phyloP scores from a whole-genome alignment of 2,888 invertebrate genomes.

The Drosophila kanekoi region DNA sequence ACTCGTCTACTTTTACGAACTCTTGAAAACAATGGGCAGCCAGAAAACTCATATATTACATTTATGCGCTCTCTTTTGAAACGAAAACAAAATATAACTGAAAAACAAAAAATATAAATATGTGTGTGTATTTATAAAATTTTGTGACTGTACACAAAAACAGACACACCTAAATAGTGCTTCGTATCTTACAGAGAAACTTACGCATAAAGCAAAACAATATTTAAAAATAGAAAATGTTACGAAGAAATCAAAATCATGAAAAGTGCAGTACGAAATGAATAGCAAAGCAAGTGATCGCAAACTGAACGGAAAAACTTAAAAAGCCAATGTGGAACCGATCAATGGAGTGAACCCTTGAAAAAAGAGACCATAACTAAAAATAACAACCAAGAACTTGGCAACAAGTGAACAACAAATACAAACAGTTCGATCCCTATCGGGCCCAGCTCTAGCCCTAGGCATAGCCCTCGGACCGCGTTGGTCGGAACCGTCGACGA shows the following conservation, averaged over 20 bases:
- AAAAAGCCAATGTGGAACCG: slow-evolving; percentile 64
- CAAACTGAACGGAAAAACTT: slow-evolving; percentile 27
- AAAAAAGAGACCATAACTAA: slow-evolving; percentile 49
- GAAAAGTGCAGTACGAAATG: slow-evolving; percentile 67
- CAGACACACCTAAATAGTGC: slow-evolving; percentile 10
- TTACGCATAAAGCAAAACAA: slow-evolving; percentile 73
- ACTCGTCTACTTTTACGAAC: slow-evolving; percentile 24
- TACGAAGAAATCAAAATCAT: slow-evolving; percentile 65
- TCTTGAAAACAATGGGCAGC: slow-evolving; percentile 38
- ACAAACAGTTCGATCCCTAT: slow-evolving; percentile 2
- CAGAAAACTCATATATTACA: slow-evolving; percentile 80
- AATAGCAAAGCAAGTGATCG: slow-evolving; percentile 28
- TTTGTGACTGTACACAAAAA: slow-evolving; percentile 64
- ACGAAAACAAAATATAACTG: slow-evolving; percentile 20
- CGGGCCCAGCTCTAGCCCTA: slow-evolving; percentile 4
- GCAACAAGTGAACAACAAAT: slow-evolving; percentile 60
- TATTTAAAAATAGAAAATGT: slow-evolving; percentile 68
- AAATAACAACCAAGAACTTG: slow-evolving; percentile 63
- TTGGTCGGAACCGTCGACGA: slow-evolving; percentile 65
- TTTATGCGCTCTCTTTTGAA: slow-evolving; percentile 53
- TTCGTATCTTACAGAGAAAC: slow-evolving; percentile 55
- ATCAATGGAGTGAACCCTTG: slow-evolving; percentile 73
- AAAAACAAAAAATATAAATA: slow-evolving; percentile 35
- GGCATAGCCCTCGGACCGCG: slow-evolving; percentile 32
- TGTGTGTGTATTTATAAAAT: slow-evolving; percentile 46